Conservation (phyloP, 2,888 invertebrate species). For the Coleophora deauratella region DNA sequence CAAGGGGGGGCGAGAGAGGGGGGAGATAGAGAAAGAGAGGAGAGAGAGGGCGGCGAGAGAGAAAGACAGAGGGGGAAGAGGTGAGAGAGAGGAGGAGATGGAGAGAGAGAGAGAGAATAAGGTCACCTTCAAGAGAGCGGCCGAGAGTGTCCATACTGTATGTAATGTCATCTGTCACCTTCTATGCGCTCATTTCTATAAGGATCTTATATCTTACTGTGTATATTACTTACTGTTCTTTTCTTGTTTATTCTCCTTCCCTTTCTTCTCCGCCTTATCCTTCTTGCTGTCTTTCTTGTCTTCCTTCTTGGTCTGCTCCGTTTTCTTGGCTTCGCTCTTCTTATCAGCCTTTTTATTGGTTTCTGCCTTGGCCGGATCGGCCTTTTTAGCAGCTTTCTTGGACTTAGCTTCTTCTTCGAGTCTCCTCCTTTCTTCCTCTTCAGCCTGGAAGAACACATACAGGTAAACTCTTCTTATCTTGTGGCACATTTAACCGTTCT, state of each 20-base stretch:
- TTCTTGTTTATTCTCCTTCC: constrained; percentile 44
- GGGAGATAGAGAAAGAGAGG: neutral
- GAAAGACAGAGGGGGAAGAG: neutral
- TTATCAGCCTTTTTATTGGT: constrained; percentile 30
- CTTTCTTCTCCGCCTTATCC: constrained; percentile 31
- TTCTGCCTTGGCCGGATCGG: constrained; percentile 20
- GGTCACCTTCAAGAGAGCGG: neutral
- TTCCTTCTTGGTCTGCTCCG: constrained; percentile 28
- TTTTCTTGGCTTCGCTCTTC: constrained; percentile 28
- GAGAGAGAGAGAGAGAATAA: neutral
- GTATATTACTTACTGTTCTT: constrained; percentile 25
- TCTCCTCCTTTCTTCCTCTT: constrained; percentile 40
- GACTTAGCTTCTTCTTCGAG: constrained; percentile 24
- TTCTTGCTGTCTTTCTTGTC: constrained; percentile 30
- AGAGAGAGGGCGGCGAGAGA: neutral
- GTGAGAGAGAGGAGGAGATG: neutral
- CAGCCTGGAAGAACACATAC: constrained; percentile 31
- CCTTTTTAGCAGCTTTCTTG: constrained; percentile 18
- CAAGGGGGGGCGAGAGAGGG: neutral
- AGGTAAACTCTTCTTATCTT: too few species aligned
- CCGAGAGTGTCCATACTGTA: too few species aligned
- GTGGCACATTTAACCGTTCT: too few species aligned
- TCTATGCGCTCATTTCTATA: too few species aligned
- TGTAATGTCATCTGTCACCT: too few species aligned
- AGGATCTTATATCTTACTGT: too few species aligned